These are phyloP conservation scores for Cyphomyrus discorhynchus DNA, from an alignment of 2,113 vertebrate genomes.

Conservation along the genomic window DNA sequence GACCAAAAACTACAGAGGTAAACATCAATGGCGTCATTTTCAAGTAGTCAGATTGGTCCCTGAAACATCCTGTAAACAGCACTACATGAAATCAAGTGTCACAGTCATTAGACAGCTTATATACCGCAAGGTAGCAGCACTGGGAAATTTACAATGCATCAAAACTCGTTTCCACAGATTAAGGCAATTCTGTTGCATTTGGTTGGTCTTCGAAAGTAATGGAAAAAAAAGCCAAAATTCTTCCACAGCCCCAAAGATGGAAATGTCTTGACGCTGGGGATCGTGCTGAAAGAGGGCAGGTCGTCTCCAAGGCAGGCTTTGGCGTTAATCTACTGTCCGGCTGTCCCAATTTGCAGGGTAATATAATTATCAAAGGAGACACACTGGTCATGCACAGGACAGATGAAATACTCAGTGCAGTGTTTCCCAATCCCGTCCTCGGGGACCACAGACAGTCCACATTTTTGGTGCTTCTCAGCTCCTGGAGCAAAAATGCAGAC, in stretches of 20 bases:
- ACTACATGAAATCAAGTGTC: conserved; percentile 12
- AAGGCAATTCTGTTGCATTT: conserved; percentile 5
- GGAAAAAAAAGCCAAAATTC: neutral
- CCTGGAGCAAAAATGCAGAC: too few species aligned
- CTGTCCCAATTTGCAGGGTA: neutral
- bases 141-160: neutral
- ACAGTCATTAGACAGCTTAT: neutral
- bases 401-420: neutral
- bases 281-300: neutral
- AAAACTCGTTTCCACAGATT: neutral
- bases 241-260: neutral
- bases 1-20: neutral
- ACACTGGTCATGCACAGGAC: neutral
- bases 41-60: conserved; percentile 17
- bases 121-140: conserved; percentile 6
- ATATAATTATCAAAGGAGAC: neutral
- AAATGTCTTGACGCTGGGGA: neutral
- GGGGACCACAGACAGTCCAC: too few species aligned
- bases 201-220: neutral
- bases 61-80: conserved; percentile 15
- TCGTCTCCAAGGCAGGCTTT: neutral
- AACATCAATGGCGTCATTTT: neutral
- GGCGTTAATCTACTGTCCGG: neutral
- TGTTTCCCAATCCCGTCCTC: too few species aligned
- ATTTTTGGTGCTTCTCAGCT: too few species aligned